Evolutionary conservation across 1,140 invertebrate genomes (phyloP), one percentile per base, ranked within the genome.

Genomic region (Heliothis virescens): DNA sequence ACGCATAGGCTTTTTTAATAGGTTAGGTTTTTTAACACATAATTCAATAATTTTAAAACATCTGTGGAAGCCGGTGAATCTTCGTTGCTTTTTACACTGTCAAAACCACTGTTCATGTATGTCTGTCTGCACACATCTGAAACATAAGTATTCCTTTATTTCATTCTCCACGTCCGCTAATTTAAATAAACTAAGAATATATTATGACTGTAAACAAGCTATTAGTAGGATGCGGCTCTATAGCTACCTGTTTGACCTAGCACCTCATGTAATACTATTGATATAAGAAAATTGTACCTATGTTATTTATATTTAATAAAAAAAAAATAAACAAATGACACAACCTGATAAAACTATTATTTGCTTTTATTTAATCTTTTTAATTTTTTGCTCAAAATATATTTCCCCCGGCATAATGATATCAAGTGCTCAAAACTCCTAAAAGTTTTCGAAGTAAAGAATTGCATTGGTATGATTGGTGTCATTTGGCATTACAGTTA

Each of bases 171-270:
- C 21, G 63, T 21, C 41, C 48, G 63, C 63, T 67, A 67, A 67
- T 67, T 67, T 67, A 16, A 67, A 67, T 67, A 67, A 48, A 67
- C 63, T 67, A 47, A 48, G 63, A 67, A 67, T 65, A 65, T 65
- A 48, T 48, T 65, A 65, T 65, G 62, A 65, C 62, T 48, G 41
- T 65, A 65, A 65, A 65, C 62, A 65, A 48, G 41, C 62, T 65
- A 65, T 65, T 65, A 65, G 41, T 15, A n/a, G 62, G 62, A 65
- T 65, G 62, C n/a, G 62, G 12, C 62, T 65, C 62, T 65, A n/a
- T 65, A 47, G n/a, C n/a, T 48, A 65, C 62, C n/a, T 65, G 16
- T 47, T 65, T 65, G 41, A 65, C 41, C 62, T 65, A 48, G 62
- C 62, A 65, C 62, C 62, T 65, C 7, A 3, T 65, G n/a, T 65